A percentile compares a stretch with the other conserved stretches of the same genome.
Evolutionary conservation across 2,797 vertebrate genomes (phyloP).

Genomic region (Notoglanidium macrostoma): DNA sequence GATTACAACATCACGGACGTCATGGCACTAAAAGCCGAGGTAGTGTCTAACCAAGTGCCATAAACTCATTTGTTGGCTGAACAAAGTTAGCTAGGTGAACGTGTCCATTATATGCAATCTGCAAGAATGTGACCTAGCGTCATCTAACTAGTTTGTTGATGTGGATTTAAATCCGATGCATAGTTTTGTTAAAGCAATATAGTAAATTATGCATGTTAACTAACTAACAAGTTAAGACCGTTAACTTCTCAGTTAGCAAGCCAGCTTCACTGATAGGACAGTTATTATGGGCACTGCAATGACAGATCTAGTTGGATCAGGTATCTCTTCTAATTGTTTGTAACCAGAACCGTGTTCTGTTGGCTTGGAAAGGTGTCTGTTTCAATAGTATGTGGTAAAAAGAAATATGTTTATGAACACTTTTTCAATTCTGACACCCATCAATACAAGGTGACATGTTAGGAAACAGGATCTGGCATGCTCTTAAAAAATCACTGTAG

Average conservation of each 20-base stretch:
- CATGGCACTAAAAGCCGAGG: background rate
- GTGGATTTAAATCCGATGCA: background rate
- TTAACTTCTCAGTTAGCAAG: background rate
- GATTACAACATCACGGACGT: background rate
- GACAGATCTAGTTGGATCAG: background rate
- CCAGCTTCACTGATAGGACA: background rate
- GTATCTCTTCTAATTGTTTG: background rate
- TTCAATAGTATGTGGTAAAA: background rate
- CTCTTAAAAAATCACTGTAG: background rate
- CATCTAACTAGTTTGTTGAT: background rate
- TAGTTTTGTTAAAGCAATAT: background rate
- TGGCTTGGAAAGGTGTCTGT: background rate
- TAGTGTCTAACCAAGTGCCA: background rate
- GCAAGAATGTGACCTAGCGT: background rate
- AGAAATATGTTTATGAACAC: background rate
- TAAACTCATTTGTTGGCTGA: background rate
- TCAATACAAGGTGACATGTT: background rate
- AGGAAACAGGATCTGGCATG: background rate
- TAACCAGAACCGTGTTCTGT: background rate
- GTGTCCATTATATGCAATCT: background rate
- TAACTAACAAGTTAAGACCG: background rate
- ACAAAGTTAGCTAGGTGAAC: background rate
- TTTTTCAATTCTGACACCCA: background rate
- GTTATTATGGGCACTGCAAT: too few species aligned
- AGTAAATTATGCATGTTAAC: background rate